Evolutionary conservation across 2,797 vertebrate species (phyloP).

Genomic region (Peromyscus eremicus): DNA sequence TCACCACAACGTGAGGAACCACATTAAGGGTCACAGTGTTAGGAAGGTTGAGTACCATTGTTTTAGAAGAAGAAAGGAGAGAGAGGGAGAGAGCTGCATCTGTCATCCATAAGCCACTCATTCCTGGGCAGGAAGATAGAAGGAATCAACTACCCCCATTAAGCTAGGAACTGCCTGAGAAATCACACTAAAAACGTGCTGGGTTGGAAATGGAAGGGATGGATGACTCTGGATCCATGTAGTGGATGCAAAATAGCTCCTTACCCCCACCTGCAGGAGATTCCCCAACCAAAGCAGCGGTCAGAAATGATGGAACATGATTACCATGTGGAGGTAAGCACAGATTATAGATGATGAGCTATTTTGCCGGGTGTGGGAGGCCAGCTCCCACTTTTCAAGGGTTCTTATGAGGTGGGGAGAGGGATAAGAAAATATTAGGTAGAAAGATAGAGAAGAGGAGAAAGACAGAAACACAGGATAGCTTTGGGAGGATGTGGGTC

Average conservation of each 20-base stretch:
- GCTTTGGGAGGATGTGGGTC: too few relatives aligned
- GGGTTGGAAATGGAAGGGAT: background rate
- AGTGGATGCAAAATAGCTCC: background rate
- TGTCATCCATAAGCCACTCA: background rate
- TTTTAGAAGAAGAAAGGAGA: constrained; percentile 17
- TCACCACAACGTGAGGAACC: background rate
- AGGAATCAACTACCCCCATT: background rate
- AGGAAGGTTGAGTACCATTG: background rate
- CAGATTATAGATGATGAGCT: background rate
- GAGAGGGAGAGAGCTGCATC: background rate
- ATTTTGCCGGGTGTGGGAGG: too few relatives aligned
- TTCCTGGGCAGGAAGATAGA: constrained; percentile 65
- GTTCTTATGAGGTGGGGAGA: too few relatives aligned
- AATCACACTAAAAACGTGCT: constrained; percentile 47
- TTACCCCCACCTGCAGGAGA: background rate
- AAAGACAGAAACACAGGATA: too few relatives aligned
- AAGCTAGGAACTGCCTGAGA: constrained; percentile 40
- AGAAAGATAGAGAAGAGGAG: too few relatives aligned
- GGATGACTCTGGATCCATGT: constrained; percentile 23
- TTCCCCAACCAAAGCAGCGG: background rate
- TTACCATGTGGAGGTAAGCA: background rate
- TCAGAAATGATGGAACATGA: background rate
- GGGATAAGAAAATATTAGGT: too few relatives aligned
- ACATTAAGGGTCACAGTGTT: background rate
- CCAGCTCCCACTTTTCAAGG: too few relatives aligned